Base-by-base conservation (phyloP, 1,140 invertebrate genomes). In the Melanaphis sacchari region DNA sequence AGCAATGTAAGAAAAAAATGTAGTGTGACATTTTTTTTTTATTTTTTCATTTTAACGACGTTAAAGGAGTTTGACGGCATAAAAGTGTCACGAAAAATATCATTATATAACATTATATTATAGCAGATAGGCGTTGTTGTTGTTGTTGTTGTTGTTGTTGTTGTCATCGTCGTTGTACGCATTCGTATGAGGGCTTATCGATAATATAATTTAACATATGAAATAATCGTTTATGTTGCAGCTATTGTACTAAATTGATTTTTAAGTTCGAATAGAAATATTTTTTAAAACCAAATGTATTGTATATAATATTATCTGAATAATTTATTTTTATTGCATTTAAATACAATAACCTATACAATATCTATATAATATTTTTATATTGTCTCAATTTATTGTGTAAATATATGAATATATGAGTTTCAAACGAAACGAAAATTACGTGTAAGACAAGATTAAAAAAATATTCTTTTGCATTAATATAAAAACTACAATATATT, bases 61-160 rank as follows among this genome's bases (percentile, higher is more conserved):
- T n/a, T 76, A n/a, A 76, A 76, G 59, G n/a, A 76, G 59, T 76
- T 76, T 76, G 59, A 76, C 59, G 31, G 59, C 31, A 76, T 76
- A 76, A 76, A 76, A 18, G 59, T 76, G 59, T 76, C 59, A 76
- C 59, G 15, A 15, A 36, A 66, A 76, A 76, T 76, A 76, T 76
- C 59, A 76, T 76, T 76, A n/a, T n/a, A n/a, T 15, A 76, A 76
- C n/a, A 76, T 76, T n/a, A 76, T 76, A 76, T n/a, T 76, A 76
- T 21, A 76, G 31, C 31, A 76, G 59, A 76, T 76, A 76, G 59
- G 31, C 59, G 59, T 76, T 76, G 59, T 66, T 66, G 59, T 31
- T 54, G 52, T 54, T 54, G 24, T 54, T 26, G 8, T 26, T 54
- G 52, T 54, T 22, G 49, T 52, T 7, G 8, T 54, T 54, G 52